phyloP scores from a whole-genome alignment of 1,140 invertebrate genomes.

The Acromyrmex charruanus region DNA sequence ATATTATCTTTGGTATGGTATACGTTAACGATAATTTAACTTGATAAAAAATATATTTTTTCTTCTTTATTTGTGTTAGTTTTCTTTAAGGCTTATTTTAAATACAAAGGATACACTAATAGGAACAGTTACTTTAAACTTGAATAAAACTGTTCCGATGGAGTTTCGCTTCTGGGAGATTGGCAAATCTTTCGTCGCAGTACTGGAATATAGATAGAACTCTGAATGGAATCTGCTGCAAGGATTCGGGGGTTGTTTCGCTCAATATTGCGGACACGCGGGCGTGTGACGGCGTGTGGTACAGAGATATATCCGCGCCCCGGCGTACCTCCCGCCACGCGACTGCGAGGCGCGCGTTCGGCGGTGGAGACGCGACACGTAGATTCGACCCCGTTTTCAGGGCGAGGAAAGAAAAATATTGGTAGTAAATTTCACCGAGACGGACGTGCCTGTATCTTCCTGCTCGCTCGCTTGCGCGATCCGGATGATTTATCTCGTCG shows the following conservation, averaged over 20 bases:
- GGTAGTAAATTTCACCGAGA: conserved; percentile 55
- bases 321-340: neutral
- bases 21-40: no score
- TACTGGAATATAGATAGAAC: neutral
- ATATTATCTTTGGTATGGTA: no score
- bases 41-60: no score
- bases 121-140: neutral
- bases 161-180: neutral
- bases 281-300: neutral
- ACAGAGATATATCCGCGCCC: neutral
- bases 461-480: neutral
- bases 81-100: no score
- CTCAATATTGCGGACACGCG: conserved; percentile 32
- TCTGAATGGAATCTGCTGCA: conserved; percentile 8
- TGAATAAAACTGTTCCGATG: neutral
- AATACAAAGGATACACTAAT: no score
- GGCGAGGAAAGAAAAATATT: conserved; percentile 55
- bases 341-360: conserved; percentile 12
- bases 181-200: neutral
- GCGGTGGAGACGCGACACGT: conserved; percentile 25
- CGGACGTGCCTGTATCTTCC: conserved; percentile 49
- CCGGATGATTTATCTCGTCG: conserved; percentile 51
- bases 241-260: conserved; percentile 12
- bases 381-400: conserved; percentile 33
- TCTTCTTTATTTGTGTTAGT: no score